phyloP scores from a whole-genome alignment of 2,113 vertebrate genomes.

The Leucoraja erinaceus region DNA sequence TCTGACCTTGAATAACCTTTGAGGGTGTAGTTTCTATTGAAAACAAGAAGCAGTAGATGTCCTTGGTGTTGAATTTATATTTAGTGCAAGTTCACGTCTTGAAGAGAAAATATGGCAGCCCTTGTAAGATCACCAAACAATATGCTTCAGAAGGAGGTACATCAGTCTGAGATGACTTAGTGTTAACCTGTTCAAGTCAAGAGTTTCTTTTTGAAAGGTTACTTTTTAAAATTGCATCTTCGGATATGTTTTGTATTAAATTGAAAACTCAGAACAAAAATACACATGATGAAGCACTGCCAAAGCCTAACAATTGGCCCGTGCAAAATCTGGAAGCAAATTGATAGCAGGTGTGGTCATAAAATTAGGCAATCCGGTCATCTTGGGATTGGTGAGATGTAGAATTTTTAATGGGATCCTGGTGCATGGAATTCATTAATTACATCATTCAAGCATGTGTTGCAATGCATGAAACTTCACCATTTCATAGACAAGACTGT shows the following conservation, averaged over 20 bases:
- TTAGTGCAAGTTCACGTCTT: background rate
- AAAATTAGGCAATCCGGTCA: background rate
- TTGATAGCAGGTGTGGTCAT: background rate
- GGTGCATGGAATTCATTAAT: constrained; percentile 15
- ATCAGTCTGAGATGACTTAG: background rate
- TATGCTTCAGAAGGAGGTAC: background rate
- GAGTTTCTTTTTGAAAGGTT: background rate
- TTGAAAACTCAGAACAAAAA: background rate
- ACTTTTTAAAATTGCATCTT: background rate
- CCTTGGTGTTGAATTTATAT: background rate
- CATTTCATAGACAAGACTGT: background rate
- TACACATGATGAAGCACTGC: background rate
- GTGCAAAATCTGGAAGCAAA: background rate
- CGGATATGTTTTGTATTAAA: background rate
- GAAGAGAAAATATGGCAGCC: background rate
- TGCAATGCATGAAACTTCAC: background rate
- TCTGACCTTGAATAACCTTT: background rate
- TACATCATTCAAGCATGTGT: constrained; percentile 28
- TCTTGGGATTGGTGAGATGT: constrained; percentile 22
- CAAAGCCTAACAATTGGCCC: no score
- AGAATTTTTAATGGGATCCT: background rate
- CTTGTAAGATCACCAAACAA: background rate
- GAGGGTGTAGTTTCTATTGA: background rate
- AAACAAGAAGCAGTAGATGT: background rate
- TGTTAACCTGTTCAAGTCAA: background rate